Percentiles rank a stretch among this genome's conserved stretches.
Conservation (phyloP, 2,797 vertebrate species). For the Eleutherodactylus coqui region DNA sequence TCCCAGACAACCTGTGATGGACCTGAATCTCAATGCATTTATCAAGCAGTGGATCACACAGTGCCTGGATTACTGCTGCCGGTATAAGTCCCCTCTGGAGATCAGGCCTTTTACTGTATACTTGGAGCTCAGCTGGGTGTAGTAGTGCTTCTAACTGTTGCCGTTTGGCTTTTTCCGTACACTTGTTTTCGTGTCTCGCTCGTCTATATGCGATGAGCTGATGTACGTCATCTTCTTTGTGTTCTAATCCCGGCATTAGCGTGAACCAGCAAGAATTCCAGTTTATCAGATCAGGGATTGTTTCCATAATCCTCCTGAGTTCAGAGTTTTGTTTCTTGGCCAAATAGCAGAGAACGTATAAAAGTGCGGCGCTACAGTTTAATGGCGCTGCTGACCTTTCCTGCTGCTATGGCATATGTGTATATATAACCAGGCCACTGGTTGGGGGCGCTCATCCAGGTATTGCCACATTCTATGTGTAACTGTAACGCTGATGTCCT, state of each 20-base stretch:
- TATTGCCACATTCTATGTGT: too few species aligned
- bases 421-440: too few species aligned
- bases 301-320: not conserved
- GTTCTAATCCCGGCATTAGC: not conserved
- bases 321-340: not conserved
- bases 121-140: too few species aligned
- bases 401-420: too few species aligned
- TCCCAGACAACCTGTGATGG: not conserved
- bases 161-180: too few species aligned
- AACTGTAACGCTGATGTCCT: too few species aligned
- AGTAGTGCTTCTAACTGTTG: not conserved
- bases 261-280: not conserved
- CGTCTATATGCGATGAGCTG: not conserved
- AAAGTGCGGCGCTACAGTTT: too few species aligned
- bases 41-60: not conserved
- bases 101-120: not conserved
- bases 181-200: not conserved
- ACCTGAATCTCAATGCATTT: constrained; percentile 7
- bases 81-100: not conserved
- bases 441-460: too few species aligned
- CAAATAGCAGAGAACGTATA: too few species aligned
- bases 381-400: too few species aligned
- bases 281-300: not conserved
- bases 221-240: not conserved
- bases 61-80: too few species aligned